phyloP scores from a whole-genome alignment of 2,888 invertebrate genomes.

The Elysia crispata region DNA sequence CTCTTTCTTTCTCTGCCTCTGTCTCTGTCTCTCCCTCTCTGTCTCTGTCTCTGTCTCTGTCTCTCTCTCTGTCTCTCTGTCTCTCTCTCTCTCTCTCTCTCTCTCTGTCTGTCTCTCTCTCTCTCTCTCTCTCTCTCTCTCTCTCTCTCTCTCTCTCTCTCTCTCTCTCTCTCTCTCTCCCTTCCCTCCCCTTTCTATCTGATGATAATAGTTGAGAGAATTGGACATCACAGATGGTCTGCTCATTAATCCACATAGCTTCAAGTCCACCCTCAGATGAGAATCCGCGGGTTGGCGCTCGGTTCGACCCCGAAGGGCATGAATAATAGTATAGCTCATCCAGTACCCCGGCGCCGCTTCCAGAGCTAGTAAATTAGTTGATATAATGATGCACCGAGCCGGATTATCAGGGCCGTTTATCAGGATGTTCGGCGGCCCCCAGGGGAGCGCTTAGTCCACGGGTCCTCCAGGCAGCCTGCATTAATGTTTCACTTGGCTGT shows the following conservation, averaged over 20 bases:
- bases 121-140: too few relatives aligned
- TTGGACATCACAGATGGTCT: too few relatives aligned
- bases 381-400: constrained; percentile 24
- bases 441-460: too few relatives aligned
- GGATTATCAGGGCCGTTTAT: constrained; percentile 29
- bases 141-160: too few relatives aligned
- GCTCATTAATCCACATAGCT: too few relatives aligned
- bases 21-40: background rate
- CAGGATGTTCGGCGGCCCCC: background rate
- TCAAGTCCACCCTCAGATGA: too few relatives aligned
- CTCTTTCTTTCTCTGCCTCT: background rate
- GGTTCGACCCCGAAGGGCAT: background rate
- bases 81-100: background rate
- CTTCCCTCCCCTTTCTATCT: background rate
- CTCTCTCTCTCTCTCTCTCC: background rate
- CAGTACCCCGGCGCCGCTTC: too few relatives aligned
- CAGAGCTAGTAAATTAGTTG: constrained; percentile 27
- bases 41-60: background rate
- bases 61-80: background rate
- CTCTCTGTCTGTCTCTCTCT: too few relatives aligned
- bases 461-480: too few relatives aligned
- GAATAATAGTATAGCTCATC: constrained; percentile 33
- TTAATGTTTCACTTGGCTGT: too few relatives aligned
- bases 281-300: too few relatives aligned
- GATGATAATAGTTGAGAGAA: background rate